Percentiles rank a stretch among this genome's conserved stretches.
These are phyloP conservation scores for Eristalis arbustorum DNA, from an alignment of 2,888 invertebrate genomes.

Conservation along the genomic window DNA sequence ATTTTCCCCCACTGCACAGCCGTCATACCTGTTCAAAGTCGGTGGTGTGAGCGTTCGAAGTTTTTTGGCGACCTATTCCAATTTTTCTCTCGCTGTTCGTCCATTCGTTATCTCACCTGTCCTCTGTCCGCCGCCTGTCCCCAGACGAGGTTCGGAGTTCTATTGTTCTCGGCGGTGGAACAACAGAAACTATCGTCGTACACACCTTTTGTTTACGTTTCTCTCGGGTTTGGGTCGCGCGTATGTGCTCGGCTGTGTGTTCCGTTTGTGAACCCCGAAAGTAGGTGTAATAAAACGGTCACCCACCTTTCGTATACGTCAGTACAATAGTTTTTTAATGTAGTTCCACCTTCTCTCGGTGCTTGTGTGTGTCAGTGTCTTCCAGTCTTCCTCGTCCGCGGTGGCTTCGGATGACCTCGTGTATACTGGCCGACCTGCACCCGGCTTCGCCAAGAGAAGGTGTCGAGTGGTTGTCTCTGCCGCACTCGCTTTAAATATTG, in stretches of 20 bases:
- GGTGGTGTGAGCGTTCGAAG: neutral
- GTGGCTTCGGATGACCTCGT: constrained; percentile 41
- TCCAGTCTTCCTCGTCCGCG: neutral
- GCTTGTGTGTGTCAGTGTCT: neutral
- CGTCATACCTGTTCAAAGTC: constrained; percentile 17
- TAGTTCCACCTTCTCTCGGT: constrained; percentile 6
- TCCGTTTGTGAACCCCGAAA: constrained; percentile 59
- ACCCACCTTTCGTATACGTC: constrained; percentile 64
- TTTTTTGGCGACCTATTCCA: constrained; percentile 68
- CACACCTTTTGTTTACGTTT: constrained; percentile 69
- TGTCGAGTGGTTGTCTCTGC: neutral
- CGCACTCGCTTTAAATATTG: neutral
- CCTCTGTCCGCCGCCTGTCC: constrained; percentile 22
- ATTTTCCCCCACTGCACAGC: constrained; percentile 9
- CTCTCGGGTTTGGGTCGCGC: constrained; percentile 38
- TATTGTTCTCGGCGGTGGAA: constrained; percentile 54
- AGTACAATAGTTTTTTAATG: constrained; percentile 1
- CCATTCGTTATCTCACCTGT: constrained; percentile 9
- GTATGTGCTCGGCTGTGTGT: constrained; percentile 24
- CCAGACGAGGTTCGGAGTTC: constrained; percentile 28
- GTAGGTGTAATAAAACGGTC: constrained; percentile 69
- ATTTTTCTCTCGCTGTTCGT: constrained; percentile 43
- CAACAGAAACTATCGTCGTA: constrained; percentile 53
- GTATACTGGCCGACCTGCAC: constrained; percentile 28
- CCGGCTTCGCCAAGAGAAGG: neutral